Base-by-base conservation (phyloP, 2,888 invertebrate species). In the Drosophila colorata region DNA sequence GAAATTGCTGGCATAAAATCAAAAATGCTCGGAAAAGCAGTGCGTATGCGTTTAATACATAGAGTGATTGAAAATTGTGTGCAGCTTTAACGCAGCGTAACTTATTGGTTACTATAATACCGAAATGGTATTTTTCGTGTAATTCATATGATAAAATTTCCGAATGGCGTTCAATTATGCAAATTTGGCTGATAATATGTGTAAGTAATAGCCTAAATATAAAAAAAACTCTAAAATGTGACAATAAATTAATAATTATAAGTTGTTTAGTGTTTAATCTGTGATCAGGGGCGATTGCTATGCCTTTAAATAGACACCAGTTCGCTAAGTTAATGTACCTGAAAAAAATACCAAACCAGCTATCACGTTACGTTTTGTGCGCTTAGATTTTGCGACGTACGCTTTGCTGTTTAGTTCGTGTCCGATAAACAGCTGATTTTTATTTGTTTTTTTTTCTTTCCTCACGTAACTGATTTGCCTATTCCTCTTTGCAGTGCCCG, bases 101-200 rank as follows among this genome's bases (percentile, higher is more conserved):
- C 46, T 41, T 43, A 60, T 13, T 60, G 20, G 35, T 20, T 68
- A 49, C 33, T 25, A 46, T 48, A 37, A 53, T 57, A 60, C 60
- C 48, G 14, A 56, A 28, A 61, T 72, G 81, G 78, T 72, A 65
- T 71, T 61, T 72, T 61, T 48, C 18, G 18, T 41, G 8, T 47
- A 68, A 60, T 48, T 55, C 18, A 35, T 52, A 20, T 28, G 40
- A 60, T 23, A 67, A 37, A 31, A 31, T 41, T 52, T 56, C 33
- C 46, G 37, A 63, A 90, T 91, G 90, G 80, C 90, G 58, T 90
- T 86, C 57, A 91, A 90, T 70, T 90, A 86, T 60, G 72, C 74
- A 48, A 90, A 88, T 69, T 69, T 90, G 61, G 80, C 84, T 18
- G 79, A 83, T 64, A 91, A 88, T 74, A 88, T 91, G 88, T 72